These are phyloP conservation scores for Bambusicola thoracicus DNA, from an alignment of 2,113 vertebrate species.

Conservation along the genomic window DNA sequence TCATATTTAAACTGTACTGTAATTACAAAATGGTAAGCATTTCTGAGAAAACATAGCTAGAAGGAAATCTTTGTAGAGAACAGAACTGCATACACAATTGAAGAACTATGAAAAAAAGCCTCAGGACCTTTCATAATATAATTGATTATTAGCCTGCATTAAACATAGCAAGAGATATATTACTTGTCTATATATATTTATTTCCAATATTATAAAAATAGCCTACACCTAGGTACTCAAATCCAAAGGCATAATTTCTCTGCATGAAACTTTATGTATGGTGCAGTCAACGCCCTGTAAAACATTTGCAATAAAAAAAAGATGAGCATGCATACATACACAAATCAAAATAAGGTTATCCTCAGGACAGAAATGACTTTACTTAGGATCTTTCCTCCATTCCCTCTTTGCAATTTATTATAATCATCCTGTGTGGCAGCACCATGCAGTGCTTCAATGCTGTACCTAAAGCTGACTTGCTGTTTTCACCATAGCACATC, in stretches of 20 bases:
- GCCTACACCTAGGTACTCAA: neutral
- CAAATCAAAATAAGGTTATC: slow-evolving; percentile 44
- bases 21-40: neutral
- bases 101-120: neutral
- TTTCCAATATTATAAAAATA: neutral
- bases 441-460: slow-evolving; percentile 2
- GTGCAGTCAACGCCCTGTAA: slow-evolving; percentile 11
- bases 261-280: neutral
- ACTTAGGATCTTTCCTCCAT: slow-evolving; percentile 48
- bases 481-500: slow-evolving; percentile 4
- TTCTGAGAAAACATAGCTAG: neutral
- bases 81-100: neutral
- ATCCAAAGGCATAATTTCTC: slow-evolving; percentile 15
- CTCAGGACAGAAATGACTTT: slow-evolving; percentile 37
- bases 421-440: slow-evolving; percentile 28
- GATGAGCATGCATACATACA: neutral
- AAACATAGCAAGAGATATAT: neutral
- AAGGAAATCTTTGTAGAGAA: neutral
- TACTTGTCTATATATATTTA: neutral
- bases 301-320: slow-evolving; percentile 40
- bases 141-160: neutral
- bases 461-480: slow-evolving; percentile 42
- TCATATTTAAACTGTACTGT: neutral
- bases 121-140: neutral
- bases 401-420: slow-evolving; percentile 60